Evolutionary conservation across 2,797 vertebrate genomes (phyloP), one percentile per base, ranked within the genome.

Genomic region (Mormyrus proboscirostris): DNA sequence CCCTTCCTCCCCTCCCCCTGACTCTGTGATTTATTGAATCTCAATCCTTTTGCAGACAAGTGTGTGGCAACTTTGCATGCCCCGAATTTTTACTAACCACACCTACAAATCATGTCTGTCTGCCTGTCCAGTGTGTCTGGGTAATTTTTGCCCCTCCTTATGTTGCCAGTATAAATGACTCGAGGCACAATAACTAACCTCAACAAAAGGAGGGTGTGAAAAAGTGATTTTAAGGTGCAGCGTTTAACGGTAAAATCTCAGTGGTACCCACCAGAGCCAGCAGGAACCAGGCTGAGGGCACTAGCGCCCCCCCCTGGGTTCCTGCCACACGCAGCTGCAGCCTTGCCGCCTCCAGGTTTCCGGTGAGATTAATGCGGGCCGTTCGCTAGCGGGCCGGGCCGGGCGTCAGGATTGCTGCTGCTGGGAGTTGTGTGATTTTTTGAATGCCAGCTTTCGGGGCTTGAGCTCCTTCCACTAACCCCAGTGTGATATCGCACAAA

Each of bases 31-130:
- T 69, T 65, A 88, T 44, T 65, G 55, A 91, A 90, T 88, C 88
- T 86, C 90, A 87, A 57, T 90, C 83, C 73, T 88, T 91, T 92
- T 90, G 90, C 90, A 89, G 87, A 90, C 82, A 73, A 41, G 55
- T 22, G 65, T 87, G 88, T 90, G 79, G 94, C 89, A 88, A 92
- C 93, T 94, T 95, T 95, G 95, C 96, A 96, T 92, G 95, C 93
- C 92, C 93, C 50, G 91, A 93, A 94, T 94, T 95, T 79, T 79
- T 91, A 88, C 86, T 88, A 94, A 94, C 96, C 90, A 41, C 14
- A 53, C 91, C 90, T 53, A 82, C 92, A 91, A 89, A 90, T 82
- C 90, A 62, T 59, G 29, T 87, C 92, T 90, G 91, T 92, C 91
- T 91, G 91, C 90, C 92, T 94, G 93, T 47, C 65, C 44, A 51